phyloP scores from a whole-genome alignment of 2,888 invertebrate genomes.

The Caenorhabditis imperialis region DNA sequence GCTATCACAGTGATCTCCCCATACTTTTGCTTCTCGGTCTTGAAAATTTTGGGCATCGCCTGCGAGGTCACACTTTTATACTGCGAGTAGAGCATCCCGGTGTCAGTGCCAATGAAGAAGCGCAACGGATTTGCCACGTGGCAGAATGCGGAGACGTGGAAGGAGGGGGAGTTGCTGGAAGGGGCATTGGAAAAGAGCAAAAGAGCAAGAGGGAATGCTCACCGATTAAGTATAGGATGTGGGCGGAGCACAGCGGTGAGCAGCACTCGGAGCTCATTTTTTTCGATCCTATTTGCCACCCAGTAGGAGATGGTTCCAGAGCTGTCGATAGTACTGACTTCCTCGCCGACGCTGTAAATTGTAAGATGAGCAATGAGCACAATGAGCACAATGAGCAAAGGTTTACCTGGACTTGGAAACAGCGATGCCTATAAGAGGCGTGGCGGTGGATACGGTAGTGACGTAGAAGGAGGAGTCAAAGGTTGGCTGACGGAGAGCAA shows the following conservation, averaged over 20 bases:
- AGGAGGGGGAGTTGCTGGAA: constrained; percentile 32
- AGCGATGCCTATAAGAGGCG: constrained; percentile 37
- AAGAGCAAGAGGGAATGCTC: too few relatives aligned
- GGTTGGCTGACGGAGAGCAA: constrained; percentile 48
- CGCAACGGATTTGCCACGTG: constrained; percentile 24
- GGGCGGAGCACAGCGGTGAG: constrained; percentile 46
- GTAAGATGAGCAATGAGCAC: neutral
- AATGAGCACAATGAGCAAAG: neutral
- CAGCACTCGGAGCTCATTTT: constrained; percentile 38
- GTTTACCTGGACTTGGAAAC: constrained; percentile 27
- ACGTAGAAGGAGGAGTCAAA: constrained; percentile 53
- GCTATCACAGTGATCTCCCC: constrained; percentile 48
- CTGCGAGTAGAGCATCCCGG: constrained; percentile 44
- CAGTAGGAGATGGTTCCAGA: constrained; percentile 50
- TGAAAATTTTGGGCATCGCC: constrained; percentile 46
- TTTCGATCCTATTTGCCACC: constrained; percentile 31
- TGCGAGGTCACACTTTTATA: constrained; percentile 46
- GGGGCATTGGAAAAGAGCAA: too few relatives aligned
- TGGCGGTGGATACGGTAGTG: constrained; percentile 46
- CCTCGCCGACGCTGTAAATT: constrained; percentile 37
- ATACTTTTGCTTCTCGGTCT: constrained; percentile 48
- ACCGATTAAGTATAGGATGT: constrained; percentile 45
- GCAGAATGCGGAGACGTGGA: constrained; percentile 43
- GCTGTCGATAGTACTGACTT: constrained; percentile 44
- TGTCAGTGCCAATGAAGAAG: constrained; percentile 53